Conservation (phyloP, 2,113 vertebrate genomes). For the Stegastes partitus region DNA sequence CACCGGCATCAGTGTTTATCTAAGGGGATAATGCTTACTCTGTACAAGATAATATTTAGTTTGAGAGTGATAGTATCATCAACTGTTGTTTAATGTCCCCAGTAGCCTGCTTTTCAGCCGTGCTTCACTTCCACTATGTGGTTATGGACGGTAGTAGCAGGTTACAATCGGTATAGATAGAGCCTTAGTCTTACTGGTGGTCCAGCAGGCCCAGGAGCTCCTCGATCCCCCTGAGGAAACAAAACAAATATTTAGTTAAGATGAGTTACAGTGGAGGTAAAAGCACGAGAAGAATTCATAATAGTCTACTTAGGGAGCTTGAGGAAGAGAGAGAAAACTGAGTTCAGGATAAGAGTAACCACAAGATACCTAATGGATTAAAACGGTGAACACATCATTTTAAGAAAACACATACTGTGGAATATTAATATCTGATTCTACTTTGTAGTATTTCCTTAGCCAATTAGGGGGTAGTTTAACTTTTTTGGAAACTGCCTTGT, state of each 20-base stretch:
- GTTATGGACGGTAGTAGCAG: conserved; percentile 21
- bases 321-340: conserved; percentile 11
- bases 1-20: conserved; percentile 34
- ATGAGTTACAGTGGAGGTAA: conserved; percentile 69
- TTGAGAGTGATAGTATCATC: conserved; percentile 24
- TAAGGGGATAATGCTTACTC: conserved; percentile 9
- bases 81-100: not conserved
- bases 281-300: conserved; percentile 54
- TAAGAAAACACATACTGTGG: no score
- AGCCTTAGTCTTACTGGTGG: conserved; percentile 91
- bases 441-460: not conserved
- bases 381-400: not conserved
- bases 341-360: conserved; percentile 1
- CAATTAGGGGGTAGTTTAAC: not conserved
- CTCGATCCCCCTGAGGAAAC: conserved; percentile 92
- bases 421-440: not conserved
- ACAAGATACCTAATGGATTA: not conserved
- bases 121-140: conserved; percentile 4
- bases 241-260: conserved; percentile 81
- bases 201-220: conserved; percentile 92
- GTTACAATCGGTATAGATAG: conserved; percentile 36
- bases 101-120: not conserved
- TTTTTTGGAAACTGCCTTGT: not conserved
- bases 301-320: conserved; percentile 20
- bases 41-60: conserved; percentile 22